Percentiles rank a stretch among this genome's conserved stretches.
Evolutionary conservation across 30 jellyfish, hydroid and myxozoan species (phyloP).

Genomic region (Aurelia aurita complex sp. Pacific): DNA sequence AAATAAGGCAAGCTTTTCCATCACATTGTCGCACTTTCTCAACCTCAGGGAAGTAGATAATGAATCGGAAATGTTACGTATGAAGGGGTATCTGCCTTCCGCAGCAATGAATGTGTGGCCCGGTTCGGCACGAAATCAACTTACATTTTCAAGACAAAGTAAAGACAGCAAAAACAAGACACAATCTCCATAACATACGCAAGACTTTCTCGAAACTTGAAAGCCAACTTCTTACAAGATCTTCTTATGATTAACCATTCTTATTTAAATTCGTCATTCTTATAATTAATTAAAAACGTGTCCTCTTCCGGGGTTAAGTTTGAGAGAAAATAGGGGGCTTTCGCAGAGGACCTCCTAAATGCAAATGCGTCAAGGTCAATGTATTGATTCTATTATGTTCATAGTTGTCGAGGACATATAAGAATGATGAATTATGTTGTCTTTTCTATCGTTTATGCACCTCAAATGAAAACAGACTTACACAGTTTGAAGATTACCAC

Average conservation of each 20-base stretch:
- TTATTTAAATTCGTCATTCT: no score
- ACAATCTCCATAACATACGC: neutral
- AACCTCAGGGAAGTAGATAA: neutral
- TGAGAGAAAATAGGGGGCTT: neutral
- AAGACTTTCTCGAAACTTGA: neutral
- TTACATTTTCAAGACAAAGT: neutral
- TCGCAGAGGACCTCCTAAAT: neutral
- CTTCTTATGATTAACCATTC: neutral
- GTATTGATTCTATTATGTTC: no score
- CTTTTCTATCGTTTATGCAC: no score
- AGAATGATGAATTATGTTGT: no score
- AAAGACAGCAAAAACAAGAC: neutral
- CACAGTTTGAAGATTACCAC: no score
- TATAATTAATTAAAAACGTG: neutral
- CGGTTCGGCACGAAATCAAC: conserved; percentile 1
- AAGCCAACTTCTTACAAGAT: neutral
- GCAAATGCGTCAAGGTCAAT: neutral
- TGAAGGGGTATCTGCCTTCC: no score
- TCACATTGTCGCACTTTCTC: no score
- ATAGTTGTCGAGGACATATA: no score
- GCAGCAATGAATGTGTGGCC: neutral
- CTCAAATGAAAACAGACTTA: no score
- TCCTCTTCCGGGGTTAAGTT: neutral
- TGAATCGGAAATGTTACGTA: neutral
- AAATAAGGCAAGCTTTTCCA: no score